phyloP scores from a whole-genome alignment of 1,140 invertebrate species.

The Homarus americanus region DNA sequence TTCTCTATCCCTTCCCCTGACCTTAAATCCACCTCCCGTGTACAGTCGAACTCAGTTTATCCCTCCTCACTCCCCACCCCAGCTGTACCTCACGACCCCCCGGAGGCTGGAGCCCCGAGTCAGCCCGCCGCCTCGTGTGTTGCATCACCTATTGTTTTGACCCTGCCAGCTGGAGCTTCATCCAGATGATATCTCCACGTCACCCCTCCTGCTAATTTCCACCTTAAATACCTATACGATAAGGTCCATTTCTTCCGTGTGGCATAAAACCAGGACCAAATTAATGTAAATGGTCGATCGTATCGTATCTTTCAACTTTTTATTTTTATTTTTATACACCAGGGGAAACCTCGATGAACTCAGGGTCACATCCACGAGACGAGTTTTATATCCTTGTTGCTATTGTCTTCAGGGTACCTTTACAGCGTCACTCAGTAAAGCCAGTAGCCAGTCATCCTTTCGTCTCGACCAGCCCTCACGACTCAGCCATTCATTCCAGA shows the following conservation, averaged over 20 bases:
- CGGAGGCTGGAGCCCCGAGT: no score
- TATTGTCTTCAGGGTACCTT: no score
- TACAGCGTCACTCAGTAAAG: no score
- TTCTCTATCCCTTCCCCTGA: no score
- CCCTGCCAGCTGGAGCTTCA: background rate
- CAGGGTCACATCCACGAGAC: no score
- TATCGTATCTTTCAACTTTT: background rate
- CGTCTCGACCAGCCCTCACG: background rate
- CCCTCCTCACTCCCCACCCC: background rate
- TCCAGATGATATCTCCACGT: conserved; percentile 6
- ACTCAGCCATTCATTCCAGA: background rate
- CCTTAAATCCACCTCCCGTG: background rate
- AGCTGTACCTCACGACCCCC: background rate
- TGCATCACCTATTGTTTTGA: conserved; percentile 22
- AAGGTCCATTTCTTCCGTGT: background rate
- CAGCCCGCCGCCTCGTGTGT: no score
- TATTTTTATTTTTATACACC: background rate
- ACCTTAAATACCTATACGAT: background rate
- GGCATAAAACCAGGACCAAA: background rate
- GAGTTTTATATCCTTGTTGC: no score
- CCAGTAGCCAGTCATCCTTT: no score
- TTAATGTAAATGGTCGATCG: conserved; percentile 28
- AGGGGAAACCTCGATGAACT: background rate
- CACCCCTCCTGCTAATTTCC: background rate
- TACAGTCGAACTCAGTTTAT: background rate